Evolutionary conservation across 2,113 vertebrate genomes (phyloP).

Genomic region (Xenotilapia leptura): DNA sequence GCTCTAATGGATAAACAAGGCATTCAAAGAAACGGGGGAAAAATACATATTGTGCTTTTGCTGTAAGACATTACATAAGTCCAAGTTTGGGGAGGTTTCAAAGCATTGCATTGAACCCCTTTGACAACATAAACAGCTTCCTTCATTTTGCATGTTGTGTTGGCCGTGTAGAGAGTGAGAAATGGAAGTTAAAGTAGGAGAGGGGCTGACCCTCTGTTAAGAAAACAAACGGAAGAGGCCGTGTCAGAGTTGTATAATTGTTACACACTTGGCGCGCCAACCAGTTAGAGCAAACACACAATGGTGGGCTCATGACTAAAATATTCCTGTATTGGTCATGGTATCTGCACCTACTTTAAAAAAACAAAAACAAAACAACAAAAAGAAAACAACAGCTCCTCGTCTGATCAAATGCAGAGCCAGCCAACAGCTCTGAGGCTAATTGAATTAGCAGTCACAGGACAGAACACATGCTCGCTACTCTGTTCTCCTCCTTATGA

Average conservation of each 20-base stretch:
- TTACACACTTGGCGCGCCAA: neutral
- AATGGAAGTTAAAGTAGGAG: neutral
- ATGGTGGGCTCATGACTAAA: neutral
- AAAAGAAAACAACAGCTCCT: neutral
- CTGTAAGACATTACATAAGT: neutral
- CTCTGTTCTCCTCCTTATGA: neutral
- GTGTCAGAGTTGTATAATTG: neutral
- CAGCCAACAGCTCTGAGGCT: constrained; percentile 8
- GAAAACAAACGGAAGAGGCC: neutral
- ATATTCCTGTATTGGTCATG: neutral
- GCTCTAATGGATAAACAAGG: neutral
- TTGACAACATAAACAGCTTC: constrained; percentile 22
- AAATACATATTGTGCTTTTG: neutral
- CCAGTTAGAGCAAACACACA: neutral
- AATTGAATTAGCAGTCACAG: constrained; percentile 62
- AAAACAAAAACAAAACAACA: fast-evolving
- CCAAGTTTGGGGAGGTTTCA: neutral
- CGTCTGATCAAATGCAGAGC: neutral
- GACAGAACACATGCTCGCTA: constrained; percentile 34
- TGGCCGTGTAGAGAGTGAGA: neutral
- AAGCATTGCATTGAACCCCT: neutral
- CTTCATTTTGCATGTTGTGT: constrained; percentile 11
- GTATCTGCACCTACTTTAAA: neutral
- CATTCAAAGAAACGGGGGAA: fast-evolving
- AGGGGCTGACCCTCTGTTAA: neutral